Percentiles rank a stretch among this genome's conserved stretches.
phyloP scores from a whole-genome alignment of 2,888 invertebrate genomes.

The Andrena marginata region DNA sequence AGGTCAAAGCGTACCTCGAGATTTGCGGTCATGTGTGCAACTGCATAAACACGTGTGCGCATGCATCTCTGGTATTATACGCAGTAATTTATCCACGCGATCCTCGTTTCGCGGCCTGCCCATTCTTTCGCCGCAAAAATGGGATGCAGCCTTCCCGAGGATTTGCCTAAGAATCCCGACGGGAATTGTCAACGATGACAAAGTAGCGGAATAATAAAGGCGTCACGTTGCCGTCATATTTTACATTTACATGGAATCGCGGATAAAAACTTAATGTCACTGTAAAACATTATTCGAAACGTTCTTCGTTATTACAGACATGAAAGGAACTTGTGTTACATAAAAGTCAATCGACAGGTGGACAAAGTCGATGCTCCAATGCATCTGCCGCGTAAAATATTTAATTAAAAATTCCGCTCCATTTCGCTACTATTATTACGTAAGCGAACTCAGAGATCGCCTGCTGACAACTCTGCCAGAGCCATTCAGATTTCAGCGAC shows the following conservation, averaged over 20 bases:
- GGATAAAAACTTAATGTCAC: too few relatives aligned
- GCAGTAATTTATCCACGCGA: slow-evolving; percentile 26
- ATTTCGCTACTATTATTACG: background rate
- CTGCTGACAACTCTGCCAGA: background rate
- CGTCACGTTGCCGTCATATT: background rate
- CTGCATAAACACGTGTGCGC: background rate
- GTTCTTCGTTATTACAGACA: too few relatives aligned
- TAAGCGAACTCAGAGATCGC: background rate
- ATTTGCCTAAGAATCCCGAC: background rate
- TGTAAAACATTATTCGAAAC: too few relatives aligned
- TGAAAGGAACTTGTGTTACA: too few relatives aligned
- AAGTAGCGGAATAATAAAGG: background rate
- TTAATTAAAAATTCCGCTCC: too few relatives aligned
- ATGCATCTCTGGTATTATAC: background rate
- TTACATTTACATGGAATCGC: background rate
- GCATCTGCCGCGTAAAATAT: too few relatives aligned
- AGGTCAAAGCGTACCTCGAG: slow-evolving; percentile 42
- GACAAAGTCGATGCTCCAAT: too few relatives aligned
- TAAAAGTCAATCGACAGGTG: too few relatives aligned
- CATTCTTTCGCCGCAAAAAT: background rate
- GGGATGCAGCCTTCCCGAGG: background rate
- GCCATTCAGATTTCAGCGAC: background rate
- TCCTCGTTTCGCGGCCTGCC: background rate
- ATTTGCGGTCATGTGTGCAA: background rate
- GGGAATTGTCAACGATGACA: background rate